These are phyloP conservation scores for Papilio machaon DNA, from an alignment of 1,140 invertebrate genomes.

Conservation along the genomic window DNA sequence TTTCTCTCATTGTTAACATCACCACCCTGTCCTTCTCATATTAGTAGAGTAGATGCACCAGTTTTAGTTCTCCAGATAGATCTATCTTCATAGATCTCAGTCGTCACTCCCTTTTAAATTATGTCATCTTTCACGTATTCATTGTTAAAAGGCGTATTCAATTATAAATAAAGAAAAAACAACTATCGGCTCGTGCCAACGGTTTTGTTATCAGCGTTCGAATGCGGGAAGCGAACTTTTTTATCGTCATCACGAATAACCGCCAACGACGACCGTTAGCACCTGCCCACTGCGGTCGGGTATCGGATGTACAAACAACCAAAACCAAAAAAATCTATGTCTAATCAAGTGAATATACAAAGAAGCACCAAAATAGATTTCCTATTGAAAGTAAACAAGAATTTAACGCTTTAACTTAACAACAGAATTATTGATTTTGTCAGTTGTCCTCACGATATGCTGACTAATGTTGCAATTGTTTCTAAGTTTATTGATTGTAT, in stretches of 20 bases:
- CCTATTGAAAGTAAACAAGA: neutral
- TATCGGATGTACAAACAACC: slow-evolving; percentile 16
- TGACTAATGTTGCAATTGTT: neutral
- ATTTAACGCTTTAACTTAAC: neutral
- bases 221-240: slow-evolving; percentile 58
- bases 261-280: slow-evolving; percentile 71
- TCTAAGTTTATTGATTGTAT: neutral
- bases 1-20: no score
- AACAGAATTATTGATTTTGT: neutral
- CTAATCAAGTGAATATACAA: slow-evolving; percentile 46
- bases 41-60: no score
- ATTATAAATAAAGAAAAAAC: neutral
- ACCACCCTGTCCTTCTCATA: no score
- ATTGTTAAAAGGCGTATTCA: slow-evolving; percentile 2
- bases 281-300: slow-evolving; percentile 55
- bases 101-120: no score
- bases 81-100: no score
- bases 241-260: slow-evolving; percentile 73
- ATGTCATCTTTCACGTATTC: neutral
- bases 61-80: no score
- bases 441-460: neutral
- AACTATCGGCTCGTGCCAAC: slow-evolving; percentile 39
- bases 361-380: slow-evolving; percentile 31
- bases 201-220: slow-evolving; percentile 56
- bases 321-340: slow-evolving; percentile 31